Conservation (phyloP, 2,888 invertebrate species). For the Helicoverpa assulta region DNA sequence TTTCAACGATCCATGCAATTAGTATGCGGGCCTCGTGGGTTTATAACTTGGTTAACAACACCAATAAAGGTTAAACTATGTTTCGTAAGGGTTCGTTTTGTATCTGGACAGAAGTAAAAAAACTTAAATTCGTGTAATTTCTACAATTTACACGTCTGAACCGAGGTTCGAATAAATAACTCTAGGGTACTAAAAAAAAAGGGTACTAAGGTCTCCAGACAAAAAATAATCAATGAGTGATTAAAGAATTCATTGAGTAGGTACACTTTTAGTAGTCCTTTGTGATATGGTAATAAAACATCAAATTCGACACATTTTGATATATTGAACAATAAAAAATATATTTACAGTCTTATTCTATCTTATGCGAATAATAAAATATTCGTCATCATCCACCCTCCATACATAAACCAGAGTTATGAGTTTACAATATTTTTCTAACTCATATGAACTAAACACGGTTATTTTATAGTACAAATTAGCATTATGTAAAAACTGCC, state of each 20-base stretch:
- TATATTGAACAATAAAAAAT: slow-evolving; percentile 83
- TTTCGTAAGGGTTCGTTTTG: too few relatives aligned
- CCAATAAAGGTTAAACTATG: too few relatives aligned
- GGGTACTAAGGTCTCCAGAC: neutral
- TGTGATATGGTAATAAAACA: slow-evolving; percentile 64
- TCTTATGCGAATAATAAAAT: slow-evolving; percentile 59
- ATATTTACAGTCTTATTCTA: slow-evolving; percentile 81
- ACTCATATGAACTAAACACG: neutral
- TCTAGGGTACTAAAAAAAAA: too few relatives aligned
- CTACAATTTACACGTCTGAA: too few relatives aligned
- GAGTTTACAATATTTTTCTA: slow-evolving; percentile 11
- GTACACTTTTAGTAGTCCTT: too few relatives aligned
- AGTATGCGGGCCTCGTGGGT: too few relatives aligned
- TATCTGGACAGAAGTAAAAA: too few relatives aligned
- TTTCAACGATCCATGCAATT: neutral
- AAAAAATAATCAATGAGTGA: too few relatives aligned
- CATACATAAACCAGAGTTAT: slow-evolving; percentile 17
- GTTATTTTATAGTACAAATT: slow-evolving; percentile 3
- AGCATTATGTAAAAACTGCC: neutral
- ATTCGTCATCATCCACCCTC: slow-evolving; percentile 49
- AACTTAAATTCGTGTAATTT: too few relatives aligned
- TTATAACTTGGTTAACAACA: too few relatives aligned
- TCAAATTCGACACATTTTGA: slow-evolving; percentile 65
- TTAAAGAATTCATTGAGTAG: too few relatives aligned
- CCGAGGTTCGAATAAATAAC: too few relatives aligned